These are phyloP conservation scores for Brachyopa scutellaris DNA, from an alignment of 2,888 invertebrate genomes.

Conservation along the genomic window DNA sequence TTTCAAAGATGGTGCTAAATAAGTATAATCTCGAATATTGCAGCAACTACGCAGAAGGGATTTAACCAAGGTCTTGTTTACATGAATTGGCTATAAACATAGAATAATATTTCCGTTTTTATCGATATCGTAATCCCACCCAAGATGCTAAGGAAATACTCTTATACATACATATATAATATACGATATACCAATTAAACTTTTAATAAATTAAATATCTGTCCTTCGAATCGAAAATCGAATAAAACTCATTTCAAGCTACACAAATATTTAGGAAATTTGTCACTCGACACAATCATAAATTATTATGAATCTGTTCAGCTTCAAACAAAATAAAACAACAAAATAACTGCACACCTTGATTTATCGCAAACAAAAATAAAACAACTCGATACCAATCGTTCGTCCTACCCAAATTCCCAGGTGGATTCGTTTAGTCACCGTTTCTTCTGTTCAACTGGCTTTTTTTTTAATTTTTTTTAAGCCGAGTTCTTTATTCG, in stretches of 20 bases:
- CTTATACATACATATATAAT: too few relatives aligned
- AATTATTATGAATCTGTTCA: conserved; percentile 68
- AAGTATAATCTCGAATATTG: too few relatives aligned
- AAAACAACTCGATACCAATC: conserved; percentile 58
- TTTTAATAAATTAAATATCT: neutral
- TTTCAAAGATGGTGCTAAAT: too few relatives aligned
- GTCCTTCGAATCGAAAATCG: neutral
- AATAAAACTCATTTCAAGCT: conserved; percentile 5
- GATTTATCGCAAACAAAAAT: conserved; percentile 55
- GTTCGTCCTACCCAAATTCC: conserved; percentile 71
- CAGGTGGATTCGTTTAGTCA: conserved; percentile 72
- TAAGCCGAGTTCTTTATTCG: conserved; percentile 35
- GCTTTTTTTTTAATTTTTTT: conserved; percentile 13
- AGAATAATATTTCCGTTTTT: too few relatives aligned
- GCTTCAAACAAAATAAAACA: conserved; percentile 21
- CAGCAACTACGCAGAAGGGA: too few relatives aligned
- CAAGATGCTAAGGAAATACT: too few relatives aligned
- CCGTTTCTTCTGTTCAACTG: conserved; percentile 58
- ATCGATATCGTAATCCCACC: too few relatives aligned
- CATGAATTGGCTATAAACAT: too few relatives aligned
- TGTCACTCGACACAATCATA: conserved; percentile 63
- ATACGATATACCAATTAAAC: too few relatives aligned
- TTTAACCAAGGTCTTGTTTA: too few relatives aligned
- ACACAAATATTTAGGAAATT: conserved; percentile 36
- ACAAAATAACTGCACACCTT: conserved; percentile 53